Evolutionary conservation across 2,797 vertebrate species (phyloP), one percentile per base, ranked within the genome.

Genomic region (Sebastes cheni): DNA sequence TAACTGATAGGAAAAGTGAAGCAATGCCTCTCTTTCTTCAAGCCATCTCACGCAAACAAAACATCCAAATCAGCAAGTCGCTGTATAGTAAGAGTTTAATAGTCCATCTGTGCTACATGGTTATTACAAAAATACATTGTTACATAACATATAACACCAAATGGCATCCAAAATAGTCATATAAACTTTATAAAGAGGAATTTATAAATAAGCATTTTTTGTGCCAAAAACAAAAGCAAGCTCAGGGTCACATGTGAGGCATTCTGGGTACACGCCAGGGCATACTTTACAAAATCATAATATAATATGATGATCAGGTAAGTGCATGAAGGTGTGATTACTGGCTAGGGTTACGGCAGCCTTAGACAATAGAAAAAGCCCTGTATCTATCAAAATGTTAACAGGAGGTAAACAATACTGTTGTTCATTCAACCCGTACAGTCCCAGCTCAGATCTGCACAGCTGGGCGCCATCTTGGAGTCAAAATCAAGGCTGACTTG

Each of bases 81-180:
- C 25, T 83, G 3, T 87, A 77, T 11, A 79, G 30, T 67, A 72
- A 64, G 52, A 76, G 54, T 91, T 92, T 90, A 91, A 89, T 92
- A 72, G 78, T 79, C 13, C 52, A 75, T 86, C 36, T 84, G 81
- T 90, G 85, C 65, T 84, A 83, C 36, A 76, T 73, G 70, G 60
- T 61, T 72, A 77, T 85, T 92, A 89, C 81, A 93, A 93, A 92
- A 95, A 90, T 88, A 92, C 82, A 91, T 77, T 22, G 52, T 77
- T 77, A 82, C 72, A 84, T 77, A 73, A 84, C 77, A 90, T 30
- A 56, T 32, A 67, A 87, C 84, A 91, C 52, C 72, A 77, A 89
- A 85, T 67, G 70, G 73, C 85, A 75, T 87, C 60, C 69, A 84
- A 86, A 89, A 82, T 79, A 73, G 67, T 81, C 20, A 82, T 89